phyloP scores from a whole-genome alignment of 2,113 vertebrate species.

The Phaethon lepturus region DNA sequence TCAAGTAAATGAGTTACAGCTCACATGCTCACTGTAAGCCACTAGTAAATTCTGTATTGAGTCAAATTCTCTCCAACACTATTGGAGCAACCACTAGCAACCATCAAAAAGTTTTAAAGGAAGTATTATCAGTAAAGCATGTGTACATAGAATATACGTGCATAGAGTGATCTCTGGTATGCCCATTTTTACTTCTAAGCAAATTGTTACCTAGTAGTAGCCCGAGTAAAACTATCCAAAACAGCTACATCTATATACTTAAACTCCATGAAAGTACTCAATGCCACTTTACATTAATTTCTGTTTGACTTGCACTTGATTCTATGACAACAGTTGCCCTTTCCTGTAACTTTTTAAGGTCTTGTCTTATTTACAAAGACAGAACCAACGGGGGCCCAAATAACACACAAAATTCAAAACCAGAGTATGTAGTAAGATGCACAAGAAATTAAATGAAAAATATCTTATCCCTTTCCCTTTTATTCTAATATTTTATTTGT shows the following conservation, averaged over 20 bases:
- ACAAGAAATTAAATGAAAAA: not conserved
- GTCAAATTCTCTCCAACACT: not conserved
- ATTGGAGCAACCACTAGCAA: too few species aligned
- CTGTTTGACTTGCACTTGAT: not conserved
- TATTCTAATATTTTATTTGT: not conserved
- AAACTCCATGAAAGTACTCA: not conserved
- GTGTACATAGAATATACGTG: not conserved
- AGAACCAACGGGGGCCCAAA: rapidly evolving
- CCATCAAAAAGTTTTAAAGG: not conserved
- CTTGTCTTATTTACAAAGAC: not conserved
- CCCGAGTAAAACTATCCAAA: not conserved
- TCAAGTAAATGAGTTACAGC: conserved; percentile 12
- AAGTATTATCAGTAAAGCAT: not conserved
- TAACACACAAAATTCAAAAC: not conserved
- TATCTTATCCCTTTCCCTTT: not conserved
- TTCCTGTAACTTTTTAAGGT: not conserved
- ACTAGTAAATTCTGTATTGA: not conserved
- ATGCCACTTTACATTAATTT: not conserved
- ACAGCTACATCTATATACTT: not conserved
- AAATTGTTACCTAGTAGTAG: not conserved
- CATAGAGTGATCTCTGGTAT: not conserved
- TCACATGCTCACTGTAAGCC: not conserved
- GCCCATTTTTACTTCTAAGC: not conserved
- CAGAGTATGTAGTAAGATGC: rapidly evolving
- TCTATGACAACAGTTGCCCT: not conserved